Base-by-base conservation (phyloP, 1,140 invertebrate genomes). In the Drosophila lowei region DNA sequence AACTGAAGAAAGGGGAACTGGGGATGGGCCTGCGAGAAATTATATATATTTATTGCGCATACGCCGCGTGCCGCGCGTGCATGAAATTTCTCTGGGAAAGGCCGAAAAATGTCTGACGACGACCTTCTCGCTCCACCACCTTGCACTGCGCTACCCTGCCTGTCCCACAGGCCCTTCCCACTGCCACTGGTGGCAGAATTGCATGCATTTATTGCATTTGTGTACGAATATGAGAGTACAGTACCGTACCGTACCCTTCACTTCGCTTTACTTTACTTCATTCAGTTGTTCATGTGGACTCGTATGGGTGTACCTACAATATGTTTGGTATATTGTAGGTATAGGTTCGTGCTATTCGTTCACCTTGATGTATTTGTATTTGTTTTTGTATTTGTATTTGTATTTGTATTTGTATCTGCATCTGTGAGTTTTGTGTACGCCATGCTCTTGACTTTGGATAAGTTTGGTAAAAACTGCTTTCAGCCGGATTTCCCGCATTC, bases 391-490 rank as follows among this genome's bases (percentile, higher is more conserved):
- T 52, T 42, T 48, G 57, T 77, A 61, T 78, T 48, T 66, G 58
- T 52, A 62, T 62, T 65, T 58, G 52, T 58, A 15, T 52, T 38
- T 57, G 18, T 43, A 25, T 52, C 46, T 48, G 62, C 76, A 61
- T 78, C 54, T 66, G 62, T 52, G 65, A 46, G 50, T 59, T 72
- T 65, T 61, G 59, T 60, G 61, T 43, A 53, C 54, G 61, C 53
- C 66, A 50, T 86, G 81, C 77, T 88, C 83, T 86, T 81, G 78
- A 86, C 83, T 86, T 88, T 86, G 83, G 83, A 86, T 86, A 88
- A 86, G 83, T 83, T 86, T 88, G 83, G 83, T 86, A 57, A 83
- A 88, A 86, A 86, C 83, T 86, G 83, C 83, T 86, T 86, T 86
- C 66, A 86, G 83, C 83, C 78, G 71, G 83, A 86, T 88, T 88